phyloP scores from a whole-genome alignment of 2,113 vertebrate species.

The Piaya cayana region DNA sequence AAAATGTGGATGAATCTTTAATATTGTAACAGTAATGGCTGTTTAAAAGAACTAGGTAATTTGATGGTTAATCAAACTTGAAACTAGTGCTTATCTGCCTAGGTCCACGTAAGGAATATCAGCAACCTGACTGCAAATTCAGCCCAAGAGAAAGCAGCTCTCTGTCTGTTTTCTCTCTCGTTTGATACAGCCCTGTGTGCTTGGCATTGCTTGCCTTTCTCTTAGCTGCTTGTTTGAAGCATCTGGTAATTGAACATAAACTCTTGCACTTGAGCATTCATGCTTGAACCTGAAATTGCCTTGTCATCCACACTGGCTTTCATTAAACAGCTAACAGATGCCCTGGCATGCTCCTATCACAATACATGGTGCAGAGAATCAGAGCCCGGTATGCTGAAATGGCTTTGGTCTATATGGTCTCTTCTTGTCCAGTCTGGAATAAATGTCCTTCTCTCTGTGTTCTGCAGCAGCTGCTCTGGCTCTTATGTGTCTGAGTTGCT shows the following conservation, averaged over 20 bases:
- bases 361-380: neutral
- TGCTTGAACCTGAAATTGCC: conserved; percentile 61
- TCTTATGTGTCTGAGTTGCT: neutral
- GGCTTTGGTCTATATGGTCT: neutral
- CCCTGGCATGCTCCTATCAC: neutral
- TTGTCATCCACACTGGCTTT: conserved; percentile 39
- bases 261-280: conserved; percentile 30
- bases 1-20: neutral
- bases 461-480: neutral
- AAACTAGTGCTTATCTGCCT: neutral
- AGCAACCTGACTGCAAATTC: neutral
- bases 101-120: neutral
- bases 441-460: neutral
- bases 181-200: neutral
- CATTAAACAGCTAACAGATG: conserved; percentile 32
- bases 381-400: neutral
- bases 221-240: conserved; percentile 42
- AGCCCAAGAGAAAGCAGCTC: neutral
- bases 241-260: conserved; percentile 53
- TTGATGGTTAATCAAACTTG: neutral
- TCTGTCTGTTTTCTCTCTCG: rapidly evolving
- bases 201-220: neutral
- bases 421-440: neutral
- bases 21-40: neutral
- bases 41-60: neutral